Evolutionary conservation across 2,113 vertebrate species (phyloP), one percentile per base, ranked within the genome.

Genomic region (Scytalopus superciliaris): DNA sequence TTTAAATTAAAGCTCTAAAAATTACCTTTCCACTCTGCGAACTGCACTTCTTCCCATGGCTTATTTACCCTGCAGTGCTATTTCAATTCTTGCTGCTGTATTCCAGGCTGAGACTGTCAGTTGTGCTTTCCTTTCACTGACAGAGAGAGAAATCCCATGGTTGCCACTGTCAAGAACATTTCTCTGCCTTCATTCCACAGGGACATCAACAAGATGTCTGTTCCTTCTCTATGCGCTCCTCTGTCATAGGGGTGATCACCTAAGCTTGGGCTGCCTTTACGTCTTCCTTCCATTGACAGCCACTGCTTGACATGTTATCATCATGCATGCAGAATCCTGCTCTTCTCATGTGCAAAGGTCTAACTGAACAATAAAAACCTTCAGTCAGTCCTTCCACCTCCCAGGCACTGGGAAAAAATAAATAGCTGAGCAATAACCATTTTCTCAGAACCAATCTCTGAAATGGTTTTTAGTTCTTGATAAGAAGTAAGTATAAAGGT

Each of bases 71-170:
- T 93, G 75, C 40, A 70, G 63, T 85, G 40, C 11, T 91, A 84
- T 90, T 96, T 89, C 76, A 64, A 94, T 93, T 89, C 87, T 52
- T 80, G 67, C 47, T 82, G 74, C 62, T 13, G 3, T 78, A 87
- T 25, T 92, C 62, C 70, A 75, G 84, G 87, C 83, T 93, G 73
- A 90, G 93, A 84, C 78, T 97, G 97, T 97, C 97, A 97, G 76
- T 64, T 95, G 82, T 85, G 68, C 88, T 91, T 94, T 91, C 63
- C 50, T 86, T 90, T 96, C 84, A 45, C 93, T 97, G 97, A 94
- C 96, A 97, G 89, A 93, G 70, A 88, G 62, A 97, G 79, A 97
- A 97, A 97, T 97, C 94, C 97, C 97, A 92, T 94, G 91, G 95
- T 87, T 95, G 82, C 74, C 94, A 96, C 93, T 98, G 97, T 97